A percentile compares a stretch with the other conserved stretches of the same genome.
phyloP scores from a whole-genome alignment of 2,113 vertebrate species.

The Corythoichthys intestinalis region DNA sequence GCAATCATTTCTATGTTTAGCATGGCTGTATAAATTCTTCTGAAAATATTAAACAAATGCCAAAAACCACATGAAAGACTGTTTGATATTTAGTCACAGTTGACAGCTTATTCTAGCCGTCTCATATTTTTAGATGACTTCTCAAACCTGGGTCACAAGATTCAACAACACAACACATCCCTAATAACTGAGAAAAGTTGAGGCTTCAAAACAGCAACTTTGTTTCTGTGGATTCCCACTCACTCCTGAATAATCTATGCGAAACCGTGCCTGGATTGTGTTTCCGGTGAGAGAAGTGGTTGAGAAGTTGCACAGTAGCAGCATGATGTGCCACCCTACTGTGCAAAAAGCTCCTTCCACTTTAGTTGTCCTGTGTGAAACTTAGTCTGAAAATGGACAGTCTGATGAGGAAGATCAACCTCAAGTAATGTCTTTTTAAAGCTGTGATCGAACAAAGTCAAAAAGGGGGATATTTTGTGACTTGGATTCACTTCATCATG shows the following conservation, averaged over 20 bases:
- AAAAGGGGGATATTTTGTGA: conserved; percentile 17
- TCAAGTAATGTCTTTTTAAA: conserved; percentile 4
- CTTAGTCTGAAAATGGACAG: conserved; percentile 10
- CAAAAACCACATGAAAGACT: conserved; percentile 37
- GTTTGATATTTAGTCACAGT: conserved; percentile 37
- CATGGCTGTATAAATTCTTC: conserved; percentile 35
- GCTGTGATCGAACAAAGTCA: conserved; percentile 7
- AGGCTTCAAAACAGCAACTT: conserved; percentile 17
- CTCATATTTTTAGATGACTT: conserved; percentile 32
- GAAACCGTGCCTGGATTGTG: conserved; percentile 14
- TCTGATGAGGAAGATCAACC: conserved; percentile 9
- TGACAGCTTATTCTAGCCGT: conserved; percentile 34
- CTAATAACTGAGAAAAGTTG: conserved; percentile 12
- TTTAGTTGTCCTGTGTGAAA: conserved; percentile 18
- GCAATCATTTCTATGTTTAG: conserved; percentile 38
- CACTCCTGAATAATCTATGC: conserved; percentile 33
- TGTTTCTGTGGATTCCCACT: conserved; percentile 25
- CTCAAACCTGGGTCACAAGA: conserved; percentile 28
- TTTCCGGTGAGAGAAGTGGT: conserved; percentile 14
- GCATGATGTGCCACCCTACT: conserved; percentile 4
- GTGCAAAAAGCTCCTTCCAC: background rate
- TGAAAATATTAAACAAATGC: conserved; percentile 36
- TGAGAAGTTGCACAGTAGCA: conserved; percentile 10
- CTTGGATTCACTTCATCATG: conserved; percentile 13
- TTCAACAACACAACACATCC: conserved; percentile 12